Percentiles rank a stretch among this genome's conserved stretches.
phyloP scores from a whole-genome alignment of 1,140 invertebrate genomes.

The Drosophila quadrilineata region DNA sequence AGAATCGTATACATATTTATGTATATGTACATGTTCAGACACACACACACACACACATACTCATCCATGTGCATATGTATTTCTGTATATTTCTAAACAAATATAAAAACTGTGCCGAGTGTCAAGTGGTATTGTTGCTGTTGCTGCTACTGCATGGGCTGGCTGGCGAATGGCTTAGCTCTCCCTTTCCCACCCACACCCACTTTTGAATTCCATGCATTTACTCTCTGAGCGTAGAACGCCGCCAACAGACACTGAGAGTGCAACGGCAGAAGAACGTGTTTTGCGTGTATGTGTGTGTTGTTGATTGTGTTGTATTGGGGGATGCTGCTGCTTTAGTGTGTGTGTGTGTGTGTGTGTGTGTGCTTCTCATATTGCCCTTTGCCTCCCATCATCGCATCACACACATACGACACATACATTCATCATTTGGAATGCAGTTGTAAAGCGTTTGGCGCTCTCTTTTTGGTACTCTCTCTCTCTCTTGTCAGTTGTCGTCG shows the following conservation, averaged over 20 bases:
- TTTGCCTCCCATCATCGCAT: constrained; percentile 32
- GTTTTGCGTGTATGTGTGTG: too few species aligned
- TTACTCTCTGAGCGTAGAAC: constrained; percentile 21
- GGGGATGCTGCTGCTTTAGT: constrained; percentile 5
- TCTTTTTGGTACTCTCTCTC: constrained; percentile 44
- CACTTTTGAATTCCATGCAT: constrained; percentile 22
- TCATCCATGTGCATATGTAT: background rate
- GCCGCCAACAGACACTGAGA: constrained; percentile 9
- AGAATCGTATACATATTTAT: background rate
- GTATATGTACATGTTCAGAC: background rate
- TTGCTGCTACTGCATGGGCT: background rate
- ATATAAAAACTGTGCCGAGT: constrained; percentile 56
- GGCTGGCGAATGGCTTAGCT: background rate
- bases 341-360: constrained; percentile 42
- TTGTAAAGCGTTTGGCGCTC: constrained; percentile 57
- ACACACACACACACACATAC: background rate
- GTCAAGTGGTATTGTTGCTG: constrained; percentile 40
- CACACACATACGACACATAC: constrained; percentile 27
- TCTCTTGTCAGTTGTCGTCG: background rate
- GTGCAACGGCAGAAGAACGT: constrained; percentile 17
- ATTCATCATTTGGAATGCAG: too few species aligned
- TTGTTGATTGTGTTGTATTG: background rate
- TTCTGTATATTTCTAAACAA: constrained; percentile 28
- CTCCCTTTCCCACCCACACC: constrained; percentile 32
- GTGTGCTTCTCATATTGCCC: constrained; percentile 44